These are phyloP conservation scores for Hirtodrosophila duncani DNA, from an alignment of 2,888 invertebrate species.

Conservation along the genomic window DNA sequence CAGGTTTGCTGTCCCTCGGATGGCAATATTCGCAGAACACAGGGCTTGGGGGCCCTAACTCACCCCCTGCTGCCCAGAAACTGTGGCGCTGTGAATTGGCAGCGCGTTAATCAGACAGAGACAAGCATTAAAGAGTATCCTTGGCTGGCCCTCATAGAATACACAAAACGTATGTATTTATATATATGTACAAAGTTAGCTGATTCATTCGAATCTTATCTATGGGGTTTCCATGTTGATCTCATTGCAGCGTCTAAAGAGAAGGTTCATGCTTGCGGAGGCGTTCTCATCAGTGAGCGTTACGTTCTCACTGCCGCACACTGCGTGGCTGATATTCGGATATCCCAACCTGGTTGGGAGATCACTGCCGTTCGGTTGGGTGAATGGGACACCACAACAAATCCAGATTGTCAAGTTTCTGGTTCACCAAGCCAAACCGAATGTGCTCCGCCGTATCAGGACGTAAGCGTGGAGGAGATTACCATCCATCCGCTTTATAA, in stretches of 20 bases:
- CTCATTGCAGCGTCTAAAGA: conserved; percentile 30
- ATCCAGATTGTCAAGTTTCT: conserved; percentile 51
- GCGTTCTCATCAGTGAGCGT: conserved; percentile 51
- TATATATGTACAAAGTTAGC: neutral
- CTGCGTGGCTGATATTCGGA: conserved; percentile 21
- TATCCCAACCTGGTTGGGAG: conserved; percentile 13
- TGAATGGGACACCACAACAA: conserved; percentile 59
- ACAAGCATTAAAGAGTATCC: conserved; percentile 54
- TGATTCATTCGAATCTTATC: neutral
- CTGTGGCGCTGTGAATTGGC: conserved; percentile 45
- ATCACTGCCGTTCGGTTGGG: conserved; percentile 47
- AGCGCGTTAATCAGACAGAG: conserved; percentile 31
- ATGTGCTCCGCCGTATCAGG: conserved; percentile 52
- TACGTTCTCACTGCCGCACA: conserved; percentile 57
- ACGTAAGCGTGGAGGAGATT: conserved; percentile 42
- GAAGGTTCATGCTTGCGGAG: conserved; percentile 59
- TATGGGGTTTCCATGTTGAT: neutral
- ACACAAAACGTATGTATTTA: conserved; percentile 39
- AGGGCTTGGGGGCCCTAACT: conserved; percentile 9
- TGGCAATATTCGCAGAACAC: conserved; percentile 10
- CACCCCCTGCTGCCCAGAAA: conserved; percentile 43
- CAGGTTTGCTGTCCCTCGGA: conserved; percentile 52
- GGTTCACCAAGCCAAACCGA: neutral
- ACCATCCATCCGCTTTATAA: conserved; percentile 31
- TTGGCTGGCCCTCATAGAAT: conserved; percentile 56